These are phyloP conservation scores for Torymus texanus DNA, from an alignment of 2,888 invertebrate species.

Conservation along the genomic window DNA sequence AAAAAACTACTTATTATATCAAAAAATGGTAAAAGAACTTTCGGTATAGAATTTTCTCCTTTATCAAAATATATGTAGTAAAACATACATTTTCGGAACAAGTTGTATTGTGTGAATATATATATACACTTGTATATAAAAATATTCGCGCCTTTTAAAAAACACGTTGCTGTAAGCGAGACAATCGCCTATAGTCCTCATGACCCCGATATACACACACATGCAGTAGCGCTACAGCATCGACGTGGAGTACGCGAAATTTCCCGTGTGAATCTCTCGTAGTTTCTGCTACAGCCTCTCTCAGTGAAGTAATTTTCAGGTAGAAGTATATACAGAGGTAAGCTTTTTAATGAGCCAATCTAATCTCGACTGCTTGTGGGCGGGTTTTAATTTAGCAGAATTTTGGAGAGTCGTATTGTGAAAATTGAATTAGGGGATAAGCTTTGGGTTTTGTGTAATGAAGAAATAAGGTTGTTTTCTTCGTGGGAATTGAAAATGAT, in stretches of 20 bases:
- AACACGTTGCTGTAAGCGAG: no score
- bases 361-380: constrained; percentile 7
- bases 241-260: not conserved
- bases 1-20: no score
- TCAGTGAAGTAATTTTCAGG: constrained; percentile 21
- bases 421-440: not conserved
- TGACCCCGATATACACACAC: not conserved
- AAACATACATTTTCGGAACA: no score
- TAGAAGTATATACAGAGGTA: not conserved
- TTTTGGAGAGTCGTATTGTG: constrained; percentile 13
- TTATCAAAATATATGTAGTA: no score
- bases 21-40: no score
- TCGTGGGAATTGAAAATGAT: no score
- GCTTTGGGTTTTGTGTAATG: no score
- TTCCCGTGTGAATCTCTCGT: constrained; percentile 36
- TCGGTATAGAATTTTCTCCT: no score
- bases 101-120: no score
- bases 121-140: no score
- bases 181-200: not conserved
- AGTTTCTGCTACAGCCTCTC: not conserved
- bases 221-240: not conserved
- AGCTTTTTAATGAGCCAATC: constrained; percentile 22
- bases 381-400: constrained; percentile 18
- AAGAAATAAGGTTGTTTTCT: no score
- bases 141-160: no score